Evolutionary conservation across 2,113 vertebrate genomes (phyloP), one percentile per base, ranked within the genome.

Genomic region (Lipotes vexillifer): DNA sequence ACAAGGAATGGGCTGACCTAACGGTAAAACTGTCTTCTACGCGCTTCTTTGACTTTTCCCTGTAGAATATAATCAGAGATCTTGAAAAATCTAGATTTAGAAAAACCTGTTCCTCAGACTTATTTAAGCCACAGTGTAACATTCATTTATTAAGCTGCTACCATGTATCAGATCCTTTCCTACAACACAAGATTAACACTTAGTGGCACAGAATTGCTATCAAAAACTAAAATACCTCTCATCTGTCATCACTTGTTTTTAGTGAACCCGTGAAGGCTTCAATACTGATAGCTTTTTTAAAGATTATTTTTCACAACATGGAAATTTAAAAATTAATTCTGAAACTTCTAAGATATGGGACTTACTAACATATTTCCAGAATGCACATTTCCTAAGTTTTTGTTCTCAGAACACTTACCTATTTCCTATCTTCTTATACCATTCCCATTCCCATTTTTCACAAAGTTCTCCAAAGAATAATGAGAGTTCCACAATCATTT

Each of bases 321-420:
- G 1, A 71, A 80, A 71, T 57, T 90, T 38, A 82, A 85, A 96
- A 72, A 44, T 94, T 93, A 72, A 84, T 93, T 93, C 15, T 75
- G 11, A 94, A 86, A 72, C 23, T 65, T 93, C 57, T 59, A 81
- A 78, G 20, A 88, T 83, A 74, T 61, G 2, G 15, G 41, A 31
- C 61, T 69, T 33, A 88, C 12, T 57, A 66, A 84, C 14, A 41
- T n/a, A 27, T 75, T 96, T 90, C 27, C 27, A 81, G 44, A 88
- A 96, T 69, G 17, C 14, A 66, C 13, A 46, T 91, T 83, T 94
- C 2, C 25, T 52, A 25, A 36, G 6, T 90, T 93, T 55, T 52
- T 13, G n/a, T 94, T 81, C 38, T 74, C 21, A 69, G 29, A 59
- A 92, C 2, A 46, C 49, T 95, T 93, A 25, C 10, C 17, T 61